phyloP scores from a whole-genome alignment of 2,888 invertebrate genomes.

The Zygogramma bicolorata region DNA sequence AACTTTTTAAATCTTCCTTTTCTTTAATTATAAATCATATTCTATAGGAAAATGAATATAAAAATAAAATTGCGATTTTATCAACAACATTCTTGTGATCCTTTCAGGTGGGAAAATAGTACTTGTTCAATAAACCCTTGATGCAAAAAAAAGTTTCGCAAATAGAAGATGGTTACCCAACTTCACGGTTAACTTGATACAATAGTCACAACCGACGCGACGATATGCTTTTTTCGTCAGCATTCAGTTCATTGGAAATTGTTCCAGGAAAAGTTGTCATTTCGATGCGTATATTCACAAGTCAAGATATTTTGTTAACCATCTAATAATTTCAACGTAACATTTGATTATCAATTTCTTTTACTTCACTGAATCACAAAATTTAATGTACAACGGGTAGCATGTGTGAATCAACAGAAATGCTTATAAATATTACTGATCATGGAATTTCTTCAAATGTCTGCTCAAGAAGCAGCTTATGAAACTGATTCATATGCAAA shows the following conservation, averaged over 20 bases:
- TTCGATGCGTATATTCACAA: no score
- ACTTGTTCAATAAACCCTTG: not conserved
- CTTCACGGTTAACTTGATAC: conserved; percentile 50
- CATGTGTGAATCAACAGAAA: no score
- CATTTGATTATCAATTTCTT: no score
- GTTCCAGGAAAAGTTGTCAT: not conserved
- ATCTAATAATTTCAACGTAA: not conserved
- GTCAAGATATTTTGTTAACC: conserved; percentile 24
- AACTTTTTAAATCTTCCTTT: not conserved
- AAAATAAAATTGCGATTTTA: no score
- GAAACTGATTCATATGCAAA: no score
- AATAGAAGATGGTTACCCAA: conserved; percentile 3
- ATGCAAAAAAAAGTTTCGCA: not conserved
- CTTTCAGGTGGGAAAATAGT: not conserved
- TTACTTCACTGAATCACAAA: no score
- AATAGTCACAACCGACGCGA: conserved; percentile 46
- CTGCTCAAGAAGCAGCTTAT: no score
- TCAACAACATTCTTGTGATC: not conserved
- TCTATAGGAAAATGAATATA: no score
- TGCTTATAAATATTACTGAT: no score
- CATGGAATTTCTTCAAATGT: no score
- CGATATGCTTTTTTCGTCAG: conserved; percentile 52
- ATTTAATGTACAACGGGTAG: no score
- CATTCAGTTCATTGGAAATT: conserved; percentile 35
- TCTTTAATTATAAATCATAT: no score